Evolutionary conservation across 2,888 invertebrate species (phyloP).

Genomic region (Meghimatium bilineatum): DNA sequence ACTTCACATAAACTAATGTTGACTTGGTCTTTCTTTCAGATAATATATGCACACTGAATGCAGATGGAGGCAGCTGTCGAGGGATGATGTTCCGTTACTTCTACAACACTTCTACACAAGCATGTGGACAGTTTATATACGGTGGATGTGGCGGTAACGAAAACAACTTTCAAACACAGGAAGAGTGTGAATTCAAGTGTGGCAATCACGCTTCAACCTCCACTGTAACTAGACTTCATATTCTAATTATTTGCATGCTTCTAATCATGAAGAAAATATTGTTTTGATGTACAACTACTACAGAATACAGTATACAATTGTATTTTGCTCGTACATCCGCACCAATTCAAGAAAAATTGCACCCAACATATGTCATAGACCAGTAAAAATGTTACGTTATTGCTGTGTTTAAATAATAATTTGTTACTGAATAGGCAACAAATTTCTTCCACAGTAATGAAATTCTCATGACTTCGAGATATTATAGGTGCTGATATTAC

Average conservation of each 20-base stretch:
- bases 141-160: constrained; percentile 78
- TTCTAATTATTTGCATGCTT: background rate
- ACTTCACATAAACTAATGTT: background rate
- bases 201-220: background rate
- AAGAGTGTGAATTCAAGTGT: constrained; percentile 84
- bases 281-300: background rate
- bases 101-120: constrained; percentile 79
- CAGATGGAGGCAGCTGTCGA: background rate
- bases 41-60: background rate
- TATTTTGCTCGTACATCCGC: too few relatives aligned
- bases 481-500: too few relatives aligned
- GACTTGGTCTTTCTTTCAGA: constrained; percentile 8
- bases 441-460: too few relatives aligned
- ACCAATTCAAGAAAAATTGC: too few relatives aligned
- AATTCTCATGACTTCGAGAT: too few relatives aligned
- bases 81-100: constrained; percentile 60
- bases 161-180: constrained; percentile 84
- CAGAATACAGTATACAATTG: background rate
- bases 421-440: too few relatives aligned
- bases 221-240: background rate
- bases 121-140: constrained; percentile 84
- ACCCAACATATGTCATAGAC: too few relatives aligned
- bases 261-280: background rate
- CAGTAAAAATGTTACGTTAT: too few relatives aligned
- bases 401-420: too few relatives aligned